A percentile compares a stretch with the other conserved stretches of the same genome.
Evolutionary conservation across 2,797 vertebrate genomes (phyloP).

Genomic region (Diplodus puntazzo): DNA sequence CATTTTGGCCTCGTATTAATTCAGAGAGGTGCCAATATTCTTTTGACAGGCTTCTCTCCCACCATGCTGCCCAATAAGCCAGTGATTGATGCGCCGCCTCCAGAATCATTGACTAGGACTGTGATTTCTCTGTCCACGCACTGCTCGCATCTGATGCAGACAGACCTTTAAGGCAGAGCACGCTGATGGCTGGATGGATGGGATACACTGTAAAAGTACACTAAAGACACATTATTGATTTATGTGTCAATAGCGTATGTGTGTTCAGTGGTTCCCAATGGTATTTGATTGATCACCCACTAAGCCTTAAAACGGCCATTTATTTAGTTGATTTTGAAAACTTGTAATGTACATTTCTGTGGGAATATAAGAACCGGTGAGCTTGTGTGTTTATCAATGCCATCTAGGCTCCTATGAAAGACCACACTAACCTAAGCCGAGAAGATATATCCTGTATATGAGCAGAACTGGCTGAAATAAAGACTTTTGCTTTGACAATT

Average conservation of each 20-base stretch:
- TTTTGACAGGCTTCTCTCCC: conserved; percentile 58
- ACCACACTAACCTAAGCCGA: background rate
- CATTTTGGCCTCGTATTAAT: conserved; percentile 45
- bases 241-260: conserved; percentile 31
- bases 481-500: conserved; percentile 48
- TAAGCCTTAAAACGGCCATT: conserved; percentile 9
- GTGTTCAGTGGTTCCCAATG: conserved; percentile 40
- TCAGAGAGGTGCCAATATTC: conserved; percentile 52
- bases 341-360: background rate
- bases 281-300: conserved; percentile 48
- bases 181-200: conserved; percentile 55
- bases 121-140: conserved; percentile 46
- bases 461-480: conserved; percentile 26
- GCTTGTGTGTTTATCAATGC: background rate
- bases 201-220: conserved; percentile 48
- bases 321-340: conserved; percentile 13
- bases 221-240: conserved; percentile 57
- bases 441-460: background rate
- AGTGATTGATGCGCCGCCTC: conserved; percentile 71
- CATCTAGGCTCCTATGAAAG: background rate
- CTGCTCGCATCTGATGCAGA: conserved; percentile 24
- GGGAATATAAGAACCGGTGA: background rate
- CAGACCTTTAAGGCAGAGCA: conserved; percentile 44
- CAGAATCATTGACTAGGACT: conserved; percentile 63
- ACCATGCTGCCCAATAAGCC: conserved; percentile 59